Base-by-base conservation (phyloP, 2,113 vertebrate genomes). In the Nannospalax galili region DNA sequence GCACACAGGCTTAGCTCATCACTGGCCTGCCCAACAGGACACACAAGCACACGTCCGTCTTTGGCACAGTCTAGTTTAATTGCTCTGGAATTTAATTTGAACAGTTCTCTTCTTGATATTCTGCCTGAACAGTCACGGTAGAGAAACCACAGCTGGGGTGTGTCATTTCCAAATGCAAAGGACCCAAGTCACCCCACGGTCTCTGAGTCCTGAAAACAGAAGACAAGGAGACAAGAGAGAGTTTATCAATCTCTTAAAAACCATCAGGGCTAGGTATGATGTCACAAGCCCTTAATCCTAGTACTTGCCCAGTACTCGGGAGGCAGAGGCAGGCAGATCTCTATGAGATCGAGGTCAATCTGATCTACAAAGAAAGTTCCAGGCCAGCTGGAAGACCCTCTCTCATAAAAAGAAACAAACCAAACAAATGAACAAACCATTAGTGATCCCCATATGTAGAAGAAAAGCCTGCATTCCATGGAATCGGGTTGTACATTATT, bases 121-220 rank as follows among this genome's bases (percentile, higher is more conserved):
- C 88, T 87, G 42, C 42, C 37, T 26, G 8, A 65, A 14, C 9
- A 48, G 74, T 75, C 77, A 82, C 0, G 35, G 52, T 64, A 84
- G 42, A 67, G 72, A 96, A 93, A 91, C 64, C 75, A 64, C 87
- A 92, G 87, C 3, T 79, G 73, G 62, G 81, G 82, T 69, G 90
- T 60, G 22, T 37, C 74, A 84, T 72, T 92, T 72, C 52, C 20
- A 85, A 58, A 85, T 22, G 78, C 37, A 90, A 95, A 93, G 42
- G 75, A 56, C 3, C n/a, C 64, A 10, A 92, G 65, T 72, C 5
- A 37, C 30, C 70, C 32, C 52, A 52, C 84, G 45, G 77, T 45
- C 16, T 45, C 16, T 8, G 32, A 37, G 28, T 42, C 45, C n/a
- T 73, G 56, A 52, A 52, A 11, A 52, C 40, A 70, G 88, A 74